Base-by-base conservation (phyloP, 2,113 vertebrate genomes). In the Aegotheles bennettii region DNA sequence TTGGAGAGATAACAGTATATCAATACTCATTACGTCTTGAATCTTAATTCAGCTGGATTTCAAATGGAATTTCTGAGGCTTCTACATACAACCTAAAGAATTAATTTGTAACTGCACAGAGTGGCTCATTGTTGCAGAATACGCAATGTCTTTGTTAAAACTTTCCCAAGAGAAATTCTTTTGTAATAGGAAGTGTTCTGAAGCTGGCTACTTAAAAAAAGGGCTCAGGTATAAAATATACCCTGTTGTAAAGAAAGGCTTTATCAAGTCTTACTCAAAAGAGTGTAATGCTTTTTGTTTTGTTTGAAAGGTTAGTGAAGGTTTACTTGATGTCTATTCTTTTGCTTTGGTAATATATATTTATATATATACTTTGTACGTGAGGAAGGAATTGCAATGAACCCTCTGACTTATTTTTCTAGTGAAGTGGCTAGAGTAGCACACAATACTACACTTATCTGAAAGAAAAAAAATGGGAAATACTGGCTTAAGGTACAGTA, bases 101-200 rank as follows among this genome's bases (percentile, higher is more conserved):
- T 67, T 26, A 23, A 25, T 42, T 38, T 61, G 0, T 21, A 36
- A 61, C n/a, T 13, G 16, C 16, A 7, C 0, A 0, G n/a, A 13
- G 15, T n/a, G 33, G 9, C 13, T 84, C 7, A 2, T 36, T 50
- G 60, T 38, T 82, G 51, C 28, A 29, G 67, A 36, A 28, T 56
- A 51, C 1, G 1, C 28, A 8, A 12, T 50, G 2, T 35, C 18
- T 57, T 54, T n/a, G 25, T 23, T 57, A 38, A 90, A 51, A 16
- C 25, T 9, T 33, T 80, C 17, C 40, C 13, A 14, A 29, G 53
- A 70, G 8, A 75, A 57, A 9, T 35, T 17, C 31, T 33, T 77
- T 53, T 24, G 31, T 48, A 17, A 13, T 33, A 25, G 18, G 26
- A n/a, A 17, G 17, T 42, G 12, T 42, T 70, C 8, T n/a, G 53